Evolutionary conservation across 2,797 vertebrate species (phyloP).

Genomic region (Arnoldichthys spilopterus): DNA sequence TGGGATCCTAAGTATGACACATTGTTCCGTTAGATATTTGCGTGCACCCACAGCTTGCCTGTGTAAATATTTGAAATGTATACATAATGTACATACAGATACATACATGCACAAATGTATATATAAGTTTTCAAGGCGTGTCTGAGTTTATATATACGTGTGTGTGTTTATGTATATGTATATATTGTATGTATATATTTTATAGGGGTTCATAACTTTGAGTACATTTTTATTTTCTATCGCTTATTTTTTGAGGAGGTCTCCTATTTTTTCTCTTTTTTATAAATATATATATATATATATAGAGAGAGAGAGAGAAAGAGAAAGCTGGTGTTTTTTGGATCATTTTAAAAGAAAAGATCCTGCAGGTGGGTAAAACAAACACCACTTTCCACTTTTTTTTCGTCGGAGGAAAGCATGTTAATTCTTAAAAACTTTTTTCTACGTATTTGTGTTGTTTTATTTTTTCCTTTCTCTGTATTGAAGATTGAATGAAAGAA

Average conservation of each 20-base stretch:
- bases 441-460: not conserved
- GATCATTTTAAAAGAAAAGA: not conserved
- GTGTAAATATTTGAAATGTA: constrained; percentile 65
- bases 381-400: not conserved
- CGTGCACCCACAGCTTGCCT: constrained; percentile 37
- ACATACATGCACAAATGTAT: constrained; percentile 72
- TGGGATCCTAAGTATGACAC: not conserved
- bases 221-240: constrained; percentile 61
- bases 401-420: not conserved
- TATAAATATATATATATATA: not conserved
- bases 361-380: not conserved
- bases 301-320: no score
- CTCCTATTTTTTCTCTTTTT: constrained; percentile 15
- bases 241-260: constrained; percentile 61
- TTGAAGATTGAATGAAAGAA: not conserved
- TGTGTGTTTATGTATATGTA: constrained; percentile 76
- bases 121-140: constrained; percentile 44
- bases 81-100: constrained; percentile 76
- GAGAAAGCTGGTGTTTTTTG: not conserved
- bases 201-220: constrained; percentile 65
- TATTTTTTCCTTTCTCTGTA: not conserved
- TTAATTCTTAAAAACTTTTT: not conserved
- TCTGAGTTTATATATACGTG: constrained; percentile 57
- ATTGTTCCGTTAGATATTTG: constrained; percentile 21
- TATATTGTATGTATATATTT: constrained; percentile 81